Conservation (phyloP, 2,888 invertebrate genomes). For the Tenthredo distinguenda region DNA sequence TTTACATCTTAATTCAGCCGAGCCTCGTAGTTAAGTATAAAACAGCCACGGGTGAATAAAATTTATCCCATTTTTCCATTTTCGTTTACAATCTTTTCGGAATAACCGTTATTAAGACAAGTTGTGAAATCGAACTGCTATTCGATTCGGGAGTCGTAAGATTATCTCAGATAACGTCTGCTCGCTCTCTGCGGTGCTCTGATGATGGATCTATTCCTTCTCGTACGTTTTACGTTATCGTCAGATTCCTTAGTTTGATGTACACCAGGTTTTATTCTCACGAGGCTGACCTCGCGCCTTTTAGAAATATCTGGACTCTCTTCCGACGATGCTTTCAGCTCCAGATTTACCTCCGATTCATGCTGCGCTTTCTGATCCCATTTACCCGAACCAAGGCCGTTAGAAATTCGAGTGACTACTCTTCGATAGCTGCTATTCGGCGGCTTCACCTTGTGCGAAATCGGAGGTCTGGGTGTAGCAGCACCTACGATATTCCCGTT, state of each 20-base stretch:
- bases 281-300: neutral
- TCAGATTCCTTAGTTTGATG: neutral
- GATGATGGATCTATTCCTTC: slow-evolving; percentile 26
- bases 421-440: neutral
- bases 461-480: neutral
- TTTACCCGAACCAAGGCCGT: neutral
- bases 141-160: neutral
- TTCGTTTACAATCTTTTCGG: neutral
- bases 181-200: neutral
- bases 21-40: neutral
- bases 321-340: neutral
- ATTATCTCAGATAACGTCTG: slow-evolving; percentile 1
- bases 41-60: neutral
- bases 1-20: neutral
- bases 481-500: neutral
- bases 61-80: neutral
- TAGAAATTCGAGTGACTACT: neutral
- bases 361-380: neutral
- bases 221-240: neutral
- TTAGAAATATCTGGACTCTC: neutral
- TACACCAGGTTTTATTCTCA: neutral
- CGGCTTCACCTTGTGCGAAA: neutral
- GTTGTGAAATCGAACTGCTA: neutral
- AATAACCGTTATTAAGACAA: neutral
- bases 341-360: neutral